Conservation (phyloP, 2,113 vertebrate genomes). For the Lepus americanus region DNA sequence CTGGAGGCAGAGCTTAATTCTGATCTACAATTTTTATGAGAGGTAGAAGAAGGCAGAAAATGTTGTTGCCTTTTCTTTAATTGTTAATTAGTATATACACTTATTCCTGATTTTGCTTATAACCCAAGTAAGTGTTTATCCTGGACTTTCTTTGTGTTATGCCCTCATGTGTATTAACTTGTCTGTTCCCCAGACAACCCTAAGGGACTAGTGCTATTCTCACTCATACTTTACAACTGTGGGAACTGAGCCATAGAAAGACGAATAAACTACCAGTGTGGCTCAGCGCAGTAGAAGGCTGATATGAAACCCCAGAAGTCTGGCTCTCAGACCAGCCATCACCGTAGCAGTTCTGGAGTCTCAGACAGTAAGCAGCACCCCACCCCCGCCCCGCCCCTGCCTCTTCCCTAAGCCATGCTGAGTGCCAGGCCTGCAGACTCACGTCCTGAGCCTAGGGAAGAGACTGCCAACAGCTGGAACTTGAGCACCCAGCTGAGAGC, state of each 20-base stretch:
- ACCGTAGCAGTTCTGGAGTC: too few relatives aligned
- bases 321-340: neutral
- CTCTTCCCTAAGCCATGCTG: neutral
- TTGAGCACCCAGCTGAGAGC: too few relatives aligned
- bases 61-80: conserved; percentile 32
- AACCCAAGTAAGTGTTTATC: neutral
- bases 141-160: neutral
- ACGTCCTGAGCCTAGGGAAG: neutral
- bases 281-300: neutral
- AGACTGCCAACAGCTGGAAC: neutral
- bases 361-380: too few relatives aligned
- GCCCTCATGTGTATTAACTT: neutral
- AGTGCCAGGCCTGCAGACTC: neutral
- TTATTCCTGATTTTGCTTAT: neutral
- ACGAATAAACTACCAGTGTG: neutral
- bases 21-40: neutral
- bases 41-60: neutral
- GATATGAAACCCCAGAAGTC: neutral
- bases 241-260: neutral
- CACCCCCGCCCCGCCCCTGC: too few relatives aligned
- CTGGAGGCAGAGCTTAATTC: neutral
- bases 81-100: neutral
- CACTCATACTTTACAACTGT: neutral
- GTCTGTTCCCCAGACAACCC: neutral
- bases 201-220: neutral